These are phyloP conservation scores for Lissocephala sabroskyi DNA, from an alignment of 2,888 invertebrate genomes.

Conservation along the genomic window DNA sequence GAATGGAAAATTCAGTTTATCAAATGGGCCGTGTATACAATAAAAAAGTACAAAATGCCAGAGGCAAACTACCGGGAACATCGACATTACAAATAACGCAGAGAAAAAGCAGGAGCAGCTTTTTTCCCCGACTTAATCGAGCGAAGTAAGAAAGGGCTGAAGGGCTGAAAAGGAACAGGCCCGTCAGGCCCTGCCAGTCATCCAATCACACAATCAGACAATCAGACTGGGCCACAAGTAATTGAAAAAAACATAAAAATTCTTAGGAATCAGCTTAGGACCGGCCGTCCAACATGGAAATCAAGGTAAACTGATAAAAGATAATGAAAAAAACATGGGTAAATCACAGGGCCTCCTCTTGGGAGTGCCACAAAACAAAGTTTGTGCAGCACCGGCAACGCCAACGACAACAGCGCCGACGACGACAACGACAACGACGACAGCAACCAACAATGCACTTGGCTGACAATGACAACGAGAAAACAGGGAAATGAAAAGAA, in stretches of 20 bases:
- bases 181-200: too few relatives aligned
- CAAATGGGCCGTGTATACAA: background rate
- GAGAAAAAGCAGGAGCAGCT: slow-evolving; percentile 16
- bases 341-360: background rate
- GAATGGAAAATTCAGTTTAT: too few relatives aligned
- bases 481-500: background rate
- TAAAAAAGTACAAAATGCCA: slow-evolving; percentile 1
- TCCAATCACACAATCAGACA: background rate
- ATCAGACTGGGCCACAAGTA: background rate
- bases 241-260: background rate
- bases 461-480: background rate
- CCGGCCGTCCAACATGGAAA: too few relatives aligned
- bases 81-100: too few relatives aligned
- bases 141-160: too few relatives aligned
- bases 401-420: slow-evolving; percentile 2
- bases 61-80: too few relatives aligned
- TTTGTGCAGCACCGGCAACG: background rate
- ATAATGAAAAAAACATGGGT: slow-evolving; percentile 28
- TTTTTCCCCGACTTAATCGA: slow-evolving; percentile 59
- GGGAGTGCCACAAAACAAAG: background rate
- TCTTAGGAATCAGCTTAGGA: too few relatives aligned
- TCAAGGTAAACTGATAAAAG: slow-evolving; percentile 42
- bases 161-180: too few relatives aligned
- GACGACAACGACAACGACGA: slow-evolving; percentile 32
- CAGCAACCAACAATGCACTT: slow-evolving; percentile 2